Conservation (phyloP, 2,888 invertebrate genomes). For the Archaeoteleia sp. region DNA sequence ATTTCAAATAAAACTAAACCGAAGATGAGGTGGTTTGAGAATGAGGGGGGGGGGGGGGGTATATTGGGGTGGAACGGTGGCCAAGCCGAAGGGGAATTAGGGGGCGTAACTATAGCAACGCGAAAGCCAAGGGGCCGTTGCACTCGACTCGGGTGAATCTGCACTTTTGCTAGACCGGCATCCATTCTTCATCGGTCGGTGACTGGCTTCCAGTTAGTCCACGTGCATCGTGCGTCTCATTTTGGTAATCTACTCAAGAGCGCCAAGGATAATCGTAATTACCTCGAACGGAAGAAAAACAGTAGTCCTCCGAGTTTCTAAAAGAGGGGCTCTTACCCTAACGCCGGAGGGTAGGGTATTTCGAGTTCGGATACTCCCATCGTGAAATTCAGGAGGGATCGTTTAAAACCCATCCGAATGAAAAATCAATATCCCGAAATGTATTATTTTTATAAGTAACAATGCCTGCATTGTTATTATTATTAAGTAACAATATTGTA, state of each 20-base stretch:
- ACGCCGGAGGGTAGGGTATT: conserved; percentile 6
- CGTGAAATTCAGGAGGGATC: too few relatives aligned
- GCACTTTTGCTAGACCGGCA: conserved; percentile 72
- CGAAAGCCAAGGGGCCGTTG: conserved; percentile 71
- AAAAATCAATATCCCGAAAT: too few relatives aligned
- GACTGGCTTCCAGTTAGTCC: conserved; percentile 57
- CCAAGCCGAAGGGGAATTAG: conserved; percentile 59
- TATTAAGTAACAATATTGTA: too few relatives aligned
- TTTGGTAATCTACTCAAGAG: conserved; percentile 35
- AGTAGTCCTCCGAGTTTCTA: conserved; percentile 28
- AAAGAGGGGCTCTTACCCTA: conserved; percentile 44
- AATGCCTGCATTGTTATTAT: too few relatives aligned
- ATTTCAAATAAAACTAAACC: conserved; percentile 67
- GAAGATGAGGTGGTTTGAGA: conserved; percentile 57
- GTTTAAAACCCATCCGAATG: too few relatives aligned
- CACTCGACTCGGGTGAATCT: conserved; percentile 70
- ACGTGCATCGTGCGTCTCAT: conserved; percentile 52
- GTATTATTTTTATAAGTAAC: too few relatives aligned
- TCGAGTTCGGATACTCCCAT: too few relatives aligned
- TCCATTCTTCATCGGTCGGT: conserved; percentile 70
- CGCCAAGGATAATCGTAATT: conserved; percentile 27
- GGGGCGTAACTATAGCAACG: conserved; percentile 69
- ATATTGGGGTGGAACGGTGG: conserved; percentile 49
- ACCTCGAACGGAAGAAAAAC: conserved; percentile 1
- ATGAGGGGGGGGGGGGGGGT: conserved; percentile 53